Evolutionary conservation across 92 coral and sea anemone genomes (phyloP).

Genomic region (Epizoanthus fatuus): DNA sequence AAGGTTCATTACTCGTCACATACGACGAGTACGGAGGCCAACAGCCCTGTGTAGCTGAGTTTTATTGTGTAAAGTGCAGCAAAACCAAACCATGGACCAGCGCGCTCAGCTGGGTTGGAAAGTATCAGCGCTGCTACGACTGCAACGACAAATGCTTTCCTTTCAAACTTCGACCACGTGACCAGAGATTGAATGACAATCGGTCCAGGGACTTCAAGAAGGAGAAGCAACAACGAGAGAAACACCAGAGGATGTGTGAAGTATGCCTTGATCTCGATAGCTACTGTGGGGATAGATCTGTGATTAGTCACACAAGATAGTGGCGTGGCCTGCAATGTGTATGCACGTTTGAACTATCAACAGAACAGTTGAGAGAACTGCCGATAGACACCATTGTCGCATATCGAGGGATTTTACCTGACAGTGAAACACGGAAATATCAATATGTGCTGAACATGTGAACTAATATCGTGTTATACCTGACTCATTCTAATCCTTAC

Average conservation of each 20-base stretch:
- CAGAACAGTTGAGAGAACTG: too few relatives aligned
- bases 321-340: too few relatives aligned
- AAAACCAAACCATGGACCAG: slow-evolving; percentile 57
- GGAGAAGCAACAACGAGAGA: background rate
- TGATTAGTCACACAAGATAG: too few relatives aligned
- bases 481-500: too few relatives aligned
- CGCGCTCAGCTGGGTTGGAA: slow-evolving; percentile 53
- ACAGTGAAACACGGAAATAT: too few relatives aligned
- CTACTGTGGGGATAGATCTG: slow-evolving; percentile 37
- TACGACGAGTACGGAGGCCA: slow-evolving; percentile 50
- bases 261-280: slow-evolving; percentile 42
- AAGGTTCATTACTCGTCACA: slow-evolving; percentile 68
- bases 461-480: too few relatives aligned
- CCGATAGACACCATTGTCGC: too few relatives aligned
- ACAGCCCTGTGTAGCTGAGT: slow-evolving; percentile 70
- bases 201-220: background rate
- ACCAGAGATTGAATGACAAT: background rate
- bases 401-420: too few relatives aligned
- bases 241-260: slow-evolving; percentile 52
- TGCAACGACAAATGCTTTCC: slow-evolving; percentile 21
- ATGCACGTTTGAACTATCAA: too few relatives aligned
- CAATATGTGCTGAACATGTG: too few relatives aligned
- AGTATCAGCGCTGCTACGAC: slow-evolving; percentile 39
- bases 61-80: slow-evolving; percentile 50
- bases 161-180: slow-evolving; percentile 45